phyloP scores from a whole-genome alignment of 2,797 vertebrate species.

The Amphiprion clarkii region DNA sequence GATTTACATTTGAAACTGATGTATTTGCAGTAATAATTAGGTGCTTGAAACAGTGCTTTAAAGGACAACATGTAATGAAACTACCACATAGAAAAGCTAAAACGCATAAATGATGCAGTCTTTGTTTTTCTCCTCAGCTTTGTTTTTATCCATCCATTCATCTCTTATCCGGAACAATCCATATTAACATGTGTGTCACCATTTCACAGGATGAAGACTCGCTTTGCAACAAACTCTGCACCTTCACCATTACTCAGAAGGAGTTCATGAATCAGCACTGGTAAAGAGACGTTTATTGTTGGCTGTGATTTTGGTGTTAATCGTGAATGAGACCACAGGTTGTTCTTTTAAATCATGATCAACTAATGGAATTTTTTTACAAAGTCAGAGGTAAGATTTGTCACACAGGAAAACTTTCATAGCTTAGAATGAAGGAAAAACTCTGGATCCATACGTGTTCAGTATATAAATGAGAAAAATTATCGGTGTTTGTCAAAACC shows the following conservation, averaged over 20 bases:
- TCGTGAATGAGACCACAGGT: neutral
- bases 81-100: no score
- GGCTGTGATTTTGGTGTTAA: conserved; percentile 9
- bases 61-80: no score
- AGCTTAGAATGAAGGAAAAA: neutral
- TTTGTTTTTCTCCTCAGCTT: no score
- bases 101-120: no score
- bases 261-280: conserved; percentile 99
- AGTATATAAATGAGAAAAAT: no score
- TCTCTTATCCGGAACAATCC: neutral
- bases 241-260: conserved; percentile 99
- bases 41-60: no score
- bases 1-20: no score
- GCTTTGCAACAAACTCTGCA: conserved; percentile 98
- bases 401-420: neutral
- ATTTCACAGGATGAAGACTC: conserved; percentile 96
- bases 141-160: no score
- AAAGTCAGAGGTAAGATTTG: neutral
- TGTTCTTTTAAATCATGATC: neutral
- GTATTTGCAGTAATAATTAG: no score
- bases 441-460: neutral
- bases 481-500: neutral
- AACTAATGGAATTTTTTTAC: no score
- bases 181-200: conserved; percentile 30
- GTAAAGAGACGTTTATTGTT: conserved; percentile 80